A percentile compares a stretch with the other conserved stretches of the same genome.
Evolutionary conservation across 2,113 vertebrate genomes (phyloP).

Genomic region (Chiloscyllium plagiosum): DNA sequence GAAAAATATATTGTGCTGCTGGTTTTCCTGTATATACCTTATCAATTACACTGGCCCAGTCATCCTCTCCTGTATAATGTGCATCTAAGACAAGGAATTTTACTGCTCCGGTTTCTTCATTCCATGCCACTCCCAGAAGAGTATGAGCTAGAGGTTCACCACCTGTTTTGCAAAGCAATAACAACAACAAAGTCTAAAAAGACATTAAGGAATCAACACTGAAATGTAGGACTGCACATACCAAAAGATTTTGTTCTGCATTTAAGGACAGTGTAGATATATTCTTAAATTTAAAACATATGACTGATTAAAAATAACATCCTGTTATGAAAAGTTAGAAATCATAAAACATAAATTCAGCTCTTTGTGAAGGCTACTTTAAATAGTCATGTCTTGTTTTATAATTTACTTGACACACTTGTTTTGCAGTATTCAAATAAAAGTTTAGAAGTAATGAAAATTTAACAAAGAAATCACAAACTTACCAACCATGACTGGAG

Average conservation of each 20-base stretch:
- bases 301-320: background rate
- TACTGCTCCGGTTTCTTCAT: slow-evolving; percentile 78
- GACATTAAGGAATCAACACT: background rate
- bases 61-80: slow-evolving; percentile 91
- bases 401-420: background rate
- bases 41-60: slow-evolving; percentile 77
- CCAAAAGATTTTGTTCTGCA: background rate
- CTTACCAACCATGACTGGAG: slow-evolving; percentile 93
- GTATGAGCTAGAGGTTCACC: slow-evolving; percentile 92
- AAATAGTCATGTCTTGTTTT: background rate
- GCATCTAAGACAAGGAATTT: slow-evolving; percentile 90
- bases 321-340: background rate
- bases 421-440: background rate
- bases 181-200: background rate
- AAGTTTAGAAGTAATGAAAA: background rate
- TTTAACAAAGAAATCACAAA: background rate
- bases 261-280: background rate
- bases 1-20: background rate
- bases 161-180: slow-evolving; percentile 54
- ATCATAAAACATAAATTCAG: background rate
- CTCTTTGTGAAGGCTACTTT: background rate
- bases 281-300: background rate
- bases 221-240: background rate
- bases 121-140: slow-evolving; percentile 90
- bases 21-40: slow-evolving; percentile 63